These are phyloP conservation scores for Mus musculus DNA, from an alignment of 2,113 vertebrate genomes.

Conservation along the genomic window GRCm39 chr12:13367001-13367500, in stretches of 20 bases:
- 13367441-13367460: not conserved
- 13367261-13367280: not conserved
- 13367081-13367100: not conserved
- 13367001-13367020: not conserved
- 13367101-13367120: not conserved
- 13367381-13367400: fast-evolving
- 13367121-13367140: not conserved
- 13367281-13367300: not conserved
- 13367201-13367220: not conserved
- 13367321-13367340: too few species aligned
- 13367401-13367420: not conserved
- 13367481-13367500: not conserved
- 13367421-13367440: not conserved
- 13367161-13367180: not conserved
- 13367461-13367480: not conserved
- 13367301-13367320: too few species aligned
- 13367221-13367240: not conserved
- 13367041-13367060: not conserved
- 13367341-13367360: not conserved
- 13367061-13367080: not conserved
- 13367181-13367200: not conserved
- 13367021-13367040: not conserved
- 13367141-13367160: not conserved
- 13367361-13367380: fast-evolving
- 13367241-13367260: not conserved